These are phyloP conservation scores for Amphipoea oculea DNA, from an alignment of 2,888 invertebrate species.

Conservation along the genomic window DNA sequence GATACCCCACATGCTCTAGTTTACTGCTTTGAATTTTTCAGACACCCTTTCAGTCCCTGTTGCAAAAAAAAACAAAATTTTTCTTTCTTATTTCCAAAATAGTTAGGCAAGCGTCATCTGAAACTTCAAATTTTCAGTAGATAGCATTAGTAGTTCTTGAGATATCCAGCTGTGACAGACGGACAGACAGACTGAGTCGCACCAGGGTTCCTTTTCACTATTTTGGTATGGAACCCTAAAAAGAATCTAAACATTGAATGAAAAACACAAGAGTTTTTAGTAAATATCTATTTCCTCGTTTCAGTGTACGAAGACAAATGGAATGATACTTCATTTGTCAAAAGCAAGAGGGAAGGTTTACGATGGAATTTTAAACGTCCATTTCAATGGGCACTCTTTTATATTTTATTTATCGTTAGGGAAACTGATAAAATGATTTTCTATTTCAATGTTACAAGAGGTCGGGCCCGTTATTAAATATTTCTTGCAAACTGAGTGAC, in stretches of 20 bases:
- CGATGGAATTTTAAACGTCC: conserved; percentile 37
- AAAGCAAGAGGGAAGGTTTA: conserved; percentile 42
- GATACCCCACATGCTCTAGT: too few species aligned
- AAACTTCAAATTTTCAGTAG: too few species aligned
- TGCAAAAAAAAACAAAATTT: too few species aligned
- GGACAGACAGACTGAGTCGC: too few species aligned
- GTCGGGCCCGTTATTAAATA: conserved; percentile 1
- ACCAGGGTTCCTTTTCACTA: too few species aligned
- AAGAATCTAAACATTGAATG: neutral
- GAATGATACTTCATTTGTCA: conserved; percentile 56
- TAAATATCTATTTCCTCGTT: conserved; percentile 25
- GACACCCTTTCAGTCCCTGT: too few species aligned
- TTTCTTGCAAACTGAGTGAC: conserved; percentile 4
- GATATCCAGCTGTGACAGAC: too few species aligned
- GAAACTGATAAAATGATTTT: conserved; percentile 34
- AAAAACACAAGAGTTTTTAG: conserved; percentile 22
- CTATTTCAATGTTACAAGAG: conserved; percentile 14
- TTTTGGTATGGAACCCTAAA: too few species aligned
- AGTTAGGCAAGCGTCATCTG: too few species aligned
- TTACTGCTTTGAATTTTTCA: too few species aligned
- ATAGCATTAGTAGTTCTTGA: too few species aligned
- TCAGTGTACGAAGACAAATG: conserved; percentile 49
- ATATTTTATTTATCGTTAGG: conserved; percentile 30
- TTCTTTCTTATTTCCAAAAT: too few species aligned
- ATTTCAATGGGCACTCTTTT: conserved; percentile 33